A percentile compares a stretch with the other conserved stretches of the same genome.
phyloP scores from a whole-genome alignment of 2,888 invertebrate species.

The Nemoura dubitans region DNA sequence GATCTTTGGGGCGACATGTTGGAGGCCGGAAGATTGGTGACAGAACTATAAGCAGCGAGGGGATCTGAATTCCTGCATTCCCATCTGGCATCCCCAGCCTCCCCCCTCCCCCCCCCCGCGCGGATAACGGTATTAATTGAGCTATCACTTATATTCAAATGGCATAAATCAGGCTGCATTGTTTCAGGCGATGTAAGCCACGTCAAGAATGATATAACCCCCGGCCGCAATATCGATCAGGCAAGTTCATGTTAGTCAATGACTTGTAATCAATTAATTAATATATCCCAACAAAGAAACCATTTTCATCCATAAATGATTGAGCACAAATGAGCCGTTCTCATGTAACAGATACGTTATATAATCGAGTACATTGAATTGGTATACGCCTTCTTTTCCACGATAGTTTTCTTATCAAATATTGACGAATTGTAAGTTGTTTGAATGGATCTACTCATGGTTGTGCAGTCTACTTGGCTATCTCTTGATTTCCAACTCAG shows the following conservation, averaged over 20 bases:
- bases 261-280: constrained; percentile 23
- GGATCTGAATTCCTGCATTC: neutral
- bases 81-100: neutral
- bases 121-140: constrained; percentile 45
- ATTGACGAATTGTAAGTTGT: neutral
- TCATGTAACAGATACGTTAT: constrained; percentile 24
- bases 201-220: neutral
- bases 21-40: constrained; percentile 37
- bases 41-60: neutral
- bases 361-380: neutral
- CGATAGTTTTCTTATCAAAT: constrained; percentile 13
- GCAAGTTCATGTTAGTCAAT: neutral
- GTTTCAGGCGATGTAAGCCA: neutral
- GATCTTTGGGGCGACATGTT: constrained; percentile 46
- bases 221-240: neutral
- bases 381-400: constrained; percentile 16
- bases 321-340: constrained; percentile 21
- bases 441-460: neutral
- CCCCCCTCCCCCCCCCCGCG: neutral
- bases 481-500: neutral
- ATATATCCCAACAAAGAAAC: constrained; percentile 16
- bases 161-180: constrained; percentile 43
- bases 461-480: neutral
- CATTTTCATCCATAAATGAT: constrained; percentile 10
- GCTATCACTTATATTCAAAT: constrained; percentile 46